Percentiles rank a stretch among this genome's conserved stretches.
Evolutionary conservation across 2,888 invertebrate genomes (phyloP).

Genomic region (Drosophila greeni): DNA sequence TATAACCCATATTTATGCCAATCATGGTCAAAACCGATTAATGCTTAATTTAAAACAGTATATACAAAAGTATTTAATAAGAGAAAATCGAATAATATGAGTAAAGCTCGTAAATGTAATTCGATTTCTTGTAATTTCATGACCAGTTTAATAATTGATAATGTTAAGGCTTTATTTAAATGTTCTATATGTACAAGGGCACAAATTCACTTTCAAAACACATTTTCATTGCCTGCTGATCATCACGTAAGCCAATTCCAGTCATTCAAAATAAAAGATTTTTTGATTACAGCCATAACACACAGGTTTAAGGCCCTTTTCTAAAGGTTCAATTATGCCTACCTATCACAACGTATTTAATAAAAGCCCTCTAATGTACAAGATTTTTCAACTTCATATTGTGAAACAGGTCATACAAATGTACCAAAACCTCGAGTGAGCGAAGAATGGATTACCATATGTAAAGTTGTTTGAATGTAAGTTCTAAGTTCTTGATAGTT

Average conservation of each 20-base stretch:
- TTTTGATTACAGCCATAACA: not conserved
- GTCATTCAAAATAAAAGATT: not conserved
- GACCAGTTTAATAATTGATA: not conserved
- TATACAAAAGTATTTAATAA: not conserved
- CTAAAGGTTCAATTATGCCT: not conserved
- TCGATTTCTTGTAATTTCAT: not conserved
- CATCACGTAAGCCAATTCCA: slow-evolving; percentile 1
- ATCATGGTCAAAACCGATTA: not conserved
- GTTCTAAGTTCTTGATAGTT: not conserved
- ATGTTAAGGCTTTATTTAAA: not conserved
- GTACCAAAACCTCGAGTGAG: not conserved
- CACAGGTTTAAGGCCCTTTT: not conserved
- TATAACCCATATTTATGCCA: not conserved
- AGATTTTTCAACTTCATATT: no score
- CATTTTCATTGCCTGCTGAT: not conserved
- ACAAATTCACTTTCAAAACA: not conserved
- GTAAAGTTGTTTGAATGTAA: not conserved
- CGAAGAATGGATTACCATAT: no score
- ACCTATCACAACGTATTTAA: not conserved
- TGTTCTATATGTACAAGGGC: not conserved
- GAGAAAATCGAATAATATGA: fast-evolving
- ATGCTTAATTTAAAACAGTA: not conserved
- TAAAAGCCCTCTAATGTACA: no score
- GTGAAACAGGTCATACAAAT: not conserved
- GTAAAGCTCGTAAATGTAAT: not conserved